These are phyloP conservation scores for Hydrozoanthus tunicans DNA, from an alignment of 64 coral and sea anemone genomes.

Conservation along the genomic window DNA sequence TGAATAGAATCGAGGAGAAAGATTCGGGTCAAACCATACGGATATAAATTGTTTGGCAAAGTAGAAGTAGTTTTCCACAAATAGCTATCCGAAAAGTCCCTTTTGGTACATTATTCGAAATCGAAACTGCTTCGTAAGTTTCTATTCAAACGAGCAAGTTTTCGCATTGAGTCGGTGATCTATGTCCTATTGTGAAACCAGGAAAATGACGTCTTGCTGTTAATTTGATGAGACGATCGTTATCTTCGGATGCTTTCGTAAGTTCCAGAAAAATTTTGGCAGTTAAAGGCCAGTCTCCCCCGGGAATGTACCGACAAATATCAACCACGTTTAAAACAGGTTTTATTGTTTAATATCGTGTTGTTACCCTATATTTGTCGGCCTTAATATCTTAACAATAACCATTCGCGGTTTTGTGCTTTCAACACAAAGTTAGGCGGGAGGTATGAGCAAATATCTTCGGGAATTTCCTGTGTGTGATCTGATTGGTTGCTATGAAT, in stretches of 20 bases:
- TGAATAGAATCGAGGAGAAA: neutral
- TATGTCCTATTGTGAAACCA: neutral
- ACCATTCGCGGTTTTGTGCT: neutral
- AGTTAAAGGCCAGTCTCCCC: neutral
- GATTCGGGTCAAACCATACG: no score
- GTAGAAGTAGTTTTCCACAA: neutral
- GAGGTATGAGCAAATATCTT: slow-evolving; percentile 43
- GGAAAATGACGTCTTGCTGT: neutral
- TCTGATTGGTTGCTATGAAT: slow-evolving; percentile 66
- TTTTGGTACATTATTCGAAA: neutral
- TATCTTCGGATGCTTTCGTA: slow-evolving; percentile 13
- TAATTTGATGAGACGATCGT: neutral
- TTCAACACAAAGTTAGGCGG: neutral
- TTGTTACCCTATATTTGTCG: slow-evolving; percentile 3
- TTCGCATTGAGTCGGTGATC: neutral
- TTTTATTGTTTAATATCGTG: neutral
- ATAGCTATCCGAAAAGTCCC: neutral
- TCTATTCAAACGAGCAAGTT: neutral
- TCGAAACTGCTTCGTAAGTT: slow-evolving; percentile 23
- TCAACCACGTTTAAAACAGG: neutral
- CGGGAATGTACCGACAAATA: neutral
- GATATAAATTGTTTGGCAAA: no score
- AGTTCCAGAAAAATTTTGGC: neutral
- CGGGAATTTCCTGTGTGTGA: slow-evolving; percentile 58
- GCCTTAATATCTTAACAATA: neutral